Conservation (phyloP, 2,888 invertebrate species). For the Phanerotoma sp. region DNA sequence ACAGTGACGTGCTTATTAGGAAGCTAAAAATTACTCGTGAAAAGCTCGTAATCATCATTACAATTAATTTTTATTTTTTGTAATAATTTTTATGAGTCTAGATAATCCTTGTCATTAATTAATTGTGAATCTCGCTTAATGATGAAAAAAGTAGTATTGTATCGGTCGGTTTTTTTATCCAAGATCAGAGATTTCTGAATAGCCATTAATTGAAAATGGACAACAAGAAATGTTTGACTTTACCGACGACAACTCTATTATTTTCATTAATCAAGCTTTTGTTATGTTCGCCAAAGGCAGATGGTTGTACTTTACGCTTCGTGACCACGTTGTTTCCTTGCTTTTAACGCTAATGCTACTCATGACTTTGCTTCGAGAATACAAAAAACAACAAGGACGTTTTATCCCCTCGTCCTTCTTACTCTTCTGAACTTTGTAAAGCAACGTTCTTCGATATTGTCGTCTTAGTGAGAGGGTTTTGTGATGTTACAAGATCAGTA, state of each 20-base stretch:
- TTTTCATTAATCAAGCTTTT: constrained; percentile 52
- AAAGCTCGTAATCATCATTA: no score
- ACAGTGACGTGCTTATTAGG: no score
- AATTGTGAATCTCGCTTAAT: no score
- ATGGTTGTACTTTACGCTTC: constrained; percentile 44
- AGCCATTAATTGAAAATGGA: neutral
- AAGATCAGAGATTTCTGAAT: neutral
- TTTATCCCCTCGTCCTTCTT: neutral
- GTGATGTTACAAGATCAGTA: no score
- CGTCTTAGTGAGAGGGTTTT: no score
- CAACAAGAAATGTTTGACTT: neutral
- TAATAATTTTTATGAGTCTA: no score
- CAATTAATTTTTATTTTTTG: no score
- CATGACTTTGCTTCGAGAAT: constrained; percentile 23
- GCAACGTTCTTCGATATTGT: no score
- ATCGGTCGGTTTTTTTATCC: no score
- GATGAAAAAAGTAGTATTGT: no score
- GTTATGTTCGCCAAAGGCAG: constrained; percentile 33
- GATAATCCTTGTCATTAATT: no score
- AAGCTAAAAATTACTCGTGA: no score
- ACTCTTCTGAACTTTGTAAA: neutral
- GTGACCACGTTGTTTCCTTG: constrained; percentile 50
- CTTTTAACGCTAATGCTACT: constrained; percentile 52
- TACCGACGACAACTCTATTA: constrained; percentile 48
- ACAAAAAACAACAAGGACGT: constrained; percentile 2